These are phyloP conservation scores for Gavialis gangeticus DNA, from an alignment of 2,113 vertebrate species.

Conservation along the genomic window DNA sequence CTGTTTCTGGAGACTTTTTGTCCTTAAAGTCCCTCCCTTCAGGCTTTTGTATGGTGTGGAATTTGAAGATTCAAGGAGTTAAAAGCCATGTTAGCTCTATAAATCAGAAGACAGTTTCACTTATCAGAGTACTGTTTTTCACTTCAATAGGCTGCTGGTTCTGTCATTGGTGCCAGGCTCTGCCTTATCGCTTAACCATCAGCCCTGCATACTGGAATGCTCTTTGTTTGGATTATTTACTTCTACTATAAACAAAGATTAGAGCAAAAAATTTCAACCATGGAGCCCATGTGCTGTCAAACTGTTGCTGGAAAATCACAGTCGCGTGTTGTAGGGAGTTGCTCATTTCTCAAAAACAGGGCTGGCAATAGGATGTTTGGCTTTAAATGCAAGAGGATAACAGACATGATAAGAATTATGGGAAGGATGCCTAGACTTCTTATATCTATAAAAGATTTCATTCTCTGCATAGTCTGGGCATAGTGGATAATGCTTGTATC, in stretches of 20 bases:
- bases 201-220: constrained; percentile 78
- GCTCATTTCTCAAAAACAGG: constrained; percentile 5
- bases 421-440: not conserved
- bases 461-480: not conserved
- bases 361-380: not conserved
- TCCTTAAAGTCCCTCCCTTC: not conserved
- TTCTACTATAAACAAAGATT: constrained; percentile 93
- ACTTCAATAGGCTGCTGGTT: constrained; percentile 81
- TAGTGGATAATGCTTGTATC: not conserved
- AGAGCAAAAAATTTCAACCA: constrained; percentile 83
- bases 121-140: constrained; percentile 78
- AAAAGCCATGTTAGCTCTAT: constrained; percentile 63
- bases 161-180: constrained; percentile 85
- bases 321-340: constrained; percentile 67
- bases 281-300: constrained; percentile 75
- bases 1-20: not conserved
- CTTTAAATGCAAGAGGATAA: constrained; percentile 3
- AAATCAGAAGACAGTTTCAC: constrained; percentile 79
- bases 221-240: constrained; percentile 88
- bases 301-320: constrained; percentile 81
- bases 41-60: constrained; percentile 22
- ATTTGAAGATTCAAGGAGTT: constrained; percentile 57
- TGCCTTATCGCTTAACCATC: constrained; percentile 85
- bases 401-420: not conserved
- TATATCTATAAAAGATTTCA: not conserved